Percentiles rank a stretch among this genome's conserved stretches.
Evolutionary conservation across 1,140 invertebrate genomes (phyloP).

Genomic region (Hydropsyche tenuis): DNA sequence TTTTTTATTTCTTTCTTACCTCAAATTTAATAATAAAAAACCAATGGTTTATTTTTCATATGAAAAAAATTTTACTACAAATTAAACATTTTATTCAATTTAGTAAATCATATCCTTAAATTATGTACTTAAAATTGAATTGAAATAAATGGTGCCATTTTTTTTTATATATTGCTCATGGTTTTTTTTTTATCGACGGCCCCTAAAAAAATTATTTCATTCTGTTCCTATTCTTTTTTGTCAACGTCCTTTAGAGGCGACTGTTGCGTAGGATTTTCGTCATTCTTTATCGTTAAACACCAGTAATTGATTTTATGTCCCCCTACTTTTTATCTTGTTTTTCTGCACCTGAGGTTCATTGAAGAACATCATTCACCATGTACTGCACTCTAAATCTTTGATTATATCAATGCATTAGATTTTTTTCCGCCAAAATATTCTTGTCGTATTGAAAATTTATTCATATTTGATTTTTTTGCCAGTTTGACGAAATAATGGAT

Average conservation of each 20-base stretch:
- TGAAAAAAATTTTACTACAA: no score
- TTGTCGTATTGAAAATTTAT: no score
- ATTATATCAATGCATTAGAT: neutral
- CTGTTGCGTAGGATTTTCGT: neutral
- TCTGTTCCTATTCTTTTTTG: neutral
- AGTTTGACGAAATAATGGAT: neutral
- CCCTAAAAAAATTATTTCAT: no score
- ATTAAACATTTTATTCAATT: no score
- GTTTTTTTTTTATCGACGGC: neutral
- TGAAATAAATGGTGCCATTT: constrained; percentile 2
- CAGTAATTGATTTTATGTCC: constrained; percentile 10
- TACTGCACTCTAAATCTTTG: neutral
- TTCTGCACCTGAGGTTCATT: constrained; percentile 10
- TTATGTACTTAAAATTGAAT: neutral
- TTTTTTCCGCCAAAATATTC: no score
- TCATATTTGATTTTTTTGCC: neutral
- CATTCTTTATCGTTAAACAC: neutral
- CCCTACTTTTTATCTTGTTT: neutral
- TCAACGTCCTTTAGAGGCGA: neutral
- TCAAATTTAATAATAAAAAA: no score
- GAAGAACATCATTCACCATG: neutral
- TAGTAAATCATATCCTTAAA: neutral
- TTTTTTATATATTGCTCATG: neutral
- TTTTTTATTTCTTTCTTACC: no score
- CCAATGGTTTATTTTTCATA: no score